Evolutionary conservation across 53 echinoderm and acorn worm genomes (phyloP), one percentile per base, ranked within the genome.

Genomic region (Holothuria leucospilota): DNA sequence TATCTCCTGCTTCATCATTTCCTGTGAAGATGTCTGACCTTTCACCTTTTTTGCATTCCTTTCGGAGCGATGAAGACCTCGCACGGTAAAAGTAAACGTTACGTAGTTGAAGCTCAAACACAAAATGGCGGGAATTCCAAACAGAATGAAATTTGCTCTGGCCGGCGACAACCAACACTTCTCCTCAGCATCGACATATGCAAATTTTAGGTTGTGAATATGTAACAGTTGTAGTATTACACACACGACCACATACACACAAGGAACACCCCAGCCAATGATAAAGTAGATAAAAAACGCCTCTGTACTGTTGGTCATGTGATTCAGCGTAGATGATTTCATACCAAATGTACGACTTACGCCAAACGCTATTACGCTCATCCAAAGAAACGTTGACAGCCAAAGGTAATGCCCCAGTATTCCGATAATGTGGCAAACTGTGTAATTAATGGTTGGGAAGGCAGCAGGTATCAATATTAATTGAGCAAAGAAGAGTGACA

Each of bases 331-430:
- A 9, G 64, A 0, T 9, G 64, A 23, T 27, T 27, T 63, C 13
- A 63, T 69, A 27, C 86, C 86, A 24, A 90, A 80, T 26, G 86
- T 90, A 2, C 90, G 86, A 39, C 86, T 90, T 42, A 90, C 82
- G n/a, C 78, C 86, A 71, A 62, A 90, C 13, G 86, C 90, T 2
- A 86, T 69, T 14, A 79, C 81, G 24, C 85, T 86, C 86, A 86
- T 90, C 90, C 90, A 90, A 51, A 90, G 79, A 39, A 90, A 90
- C 26, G 86, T 78, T 20, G 90, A 80, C 23, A 90, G 66, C 90
- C 90, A 90, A 51, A 90, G 38, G 71, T 90, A 90, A 64, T 90
- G 90, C 10, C 63, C 69, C 14, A 69, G 15, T 41, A 81, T 77
- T 38, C 85, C 90, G 23, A 82, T 23, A 21, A 46, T 40, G 6